Conservation (phyloP, 2,888 invertebrate species). For the Mythimna vitellina region DNA sequence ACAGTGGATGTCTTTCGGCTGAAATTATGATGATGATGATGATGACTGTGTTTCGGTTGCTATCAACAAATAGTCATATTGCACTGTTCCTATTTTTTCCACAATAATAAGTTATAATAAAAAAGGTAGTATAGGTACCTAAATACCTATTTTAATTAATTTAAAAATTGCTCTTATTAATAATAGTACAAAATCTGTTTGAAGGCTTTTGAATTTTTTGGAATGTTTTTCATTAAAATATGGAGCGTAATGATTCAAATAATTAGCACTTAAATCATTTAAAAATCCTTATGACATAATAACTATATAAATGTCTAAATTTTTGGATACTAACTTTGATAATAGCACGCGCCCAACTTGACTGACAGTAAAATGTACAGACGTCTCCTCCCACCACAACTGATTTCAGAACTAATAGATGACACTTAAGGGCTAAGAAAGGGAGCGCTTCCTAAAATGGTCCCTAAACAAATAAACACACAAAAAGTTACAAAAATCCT, state of each 20-base stretch:
- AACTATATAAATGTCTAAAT: background rate
- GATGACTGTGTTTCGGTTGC: background rate
- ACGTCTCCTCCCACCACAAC: too few relatives aligned
- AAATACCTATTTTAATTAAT: background rate
- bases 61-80: conserved; percentile 4
- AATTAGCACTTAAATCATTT: background rate
- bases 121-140: background rate
- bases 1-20: too few relatives aligned
- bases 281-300: background rate
- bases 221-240: background rate
- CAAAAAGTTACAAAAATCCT: background rate
- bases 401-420: too few relatives aligned
- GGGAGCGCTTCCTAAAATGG: too few relatives aligned
- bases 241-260: background rate
- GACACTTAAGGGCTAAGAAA: too few relatives aligned
- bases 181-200: background rate
- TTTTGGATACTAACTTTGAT: background rate
- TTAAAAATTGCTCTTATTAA: too few relatives aligned
- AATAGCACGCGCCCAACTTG: too few relatives aligned
- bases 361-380: too few relatives aligned
- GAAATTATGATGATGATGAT: too few relatives aligned
- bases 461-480: too few relatives aligned
- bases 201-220: background rate
- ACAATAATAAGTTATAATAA: too few relatives aligned
- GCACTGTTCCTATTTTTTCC: conserved; percentile 29